Conservation (phyloP, 2,113 vertebrate species). For the Grallaria varia region DNA sequence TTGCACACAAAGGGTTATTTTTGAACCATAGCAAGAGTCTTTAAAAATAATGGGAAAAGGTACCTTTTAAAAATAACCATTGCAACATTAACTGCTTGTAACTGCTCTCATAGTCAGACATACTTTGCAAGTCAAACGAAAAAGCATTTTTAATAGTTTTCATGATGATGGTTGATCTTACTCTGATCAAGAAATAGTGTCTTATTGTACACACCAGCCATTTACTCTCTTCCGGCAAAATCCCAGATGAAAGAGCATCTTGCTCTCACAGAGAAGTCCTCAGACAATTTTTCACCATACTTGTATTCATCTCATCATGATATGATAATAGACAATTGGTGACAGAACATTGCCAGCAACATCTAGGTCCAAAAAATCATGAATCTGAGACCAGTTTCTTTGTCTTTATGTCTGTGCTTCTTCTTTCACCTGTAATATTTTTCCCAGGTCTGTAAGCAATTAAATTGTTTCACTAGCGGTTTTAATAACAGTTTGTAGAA, state of each 20-base stretch:
- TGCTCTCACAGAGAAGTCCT: neutral
- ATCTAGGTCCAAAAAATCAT: neutral
- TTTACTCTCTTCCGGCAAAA: neutral
- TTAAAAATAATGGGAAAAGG: rapidly evolving
- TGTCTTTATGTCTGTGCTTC: neutral
- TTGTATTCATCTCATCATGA: neutral
- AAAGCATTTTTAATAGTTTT: neutral
- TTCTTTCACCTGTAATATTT: neutral
- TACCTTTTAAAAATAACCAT: neutral
- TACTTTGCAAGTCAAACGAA: neutral
- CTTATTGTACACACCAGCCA: neutral
- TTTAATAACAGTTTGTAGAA: neutral
- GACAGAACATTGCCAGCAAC: neutral
- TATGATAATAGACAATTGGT: neutral
- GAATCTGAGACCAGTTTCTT: neutral
- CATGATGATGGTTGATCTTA: neutral
- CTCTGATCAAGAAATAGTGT: neutral
- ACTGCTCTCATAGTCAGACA: neutral
- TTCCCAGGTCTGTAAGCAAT: neutral
- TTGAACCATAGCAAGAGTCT: neutral
- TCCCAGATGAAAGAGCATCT: neutral
- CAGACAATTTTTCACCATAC: neutral
- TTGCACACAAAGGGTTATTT: neutral
- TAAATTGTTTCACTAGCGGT: neutral
- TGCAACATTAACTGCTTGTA: neutral